Evolutionary conservation across 2,113 vertebrate genomes (phyloP).

Genomic region (Coreoperca whiteheadi): DNA sequence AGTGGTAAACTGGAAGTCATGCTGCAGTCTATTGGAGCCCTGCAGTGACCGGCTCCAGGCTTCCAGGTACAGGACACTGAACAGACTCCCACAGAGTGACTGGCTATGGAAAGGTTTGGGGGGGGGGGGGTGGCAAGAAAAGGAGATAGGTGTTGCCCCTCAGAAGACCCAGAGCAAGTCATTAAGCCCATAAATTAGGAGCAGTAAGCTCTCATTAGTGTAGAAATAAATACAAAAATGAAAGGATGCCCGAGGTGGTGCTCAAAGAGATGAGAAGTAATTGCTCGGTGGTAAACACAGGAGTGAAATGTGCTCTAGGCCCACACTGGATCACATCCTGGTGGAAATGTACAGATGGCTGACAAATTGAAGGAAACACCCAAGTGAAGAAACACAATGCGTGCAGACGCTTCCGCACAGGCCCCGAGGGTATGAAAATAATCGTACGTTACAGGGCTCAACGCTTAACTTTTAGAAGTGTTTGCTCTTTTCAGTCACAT

Average conservation of each 20-base stretch:
- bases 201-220: conserved; percentile 29
- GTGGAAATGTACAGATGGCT: neutral
- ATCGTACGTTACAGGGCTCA: no score
- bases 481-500: no score
- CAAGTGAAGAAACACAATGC: neutral
- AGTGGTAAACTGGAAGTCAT: conserved; percentile 76
- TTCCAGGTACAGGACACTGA: conserved; percentile 59
- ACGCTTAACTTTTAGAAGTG: no score
- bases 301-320: neutral
- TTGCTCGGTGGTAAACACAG: neutral
- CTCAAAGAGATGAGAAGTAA: conserved; percentile 23
- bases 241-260: conserved; percentile 15
- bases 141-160: neutral
- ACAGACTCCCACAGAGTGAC: neutral
- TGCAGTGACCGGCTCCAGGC: conserved; percentile 70
- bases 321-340: neutral
- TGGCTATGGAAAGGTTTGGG: no score
- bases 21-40: conserved; percentile 82
- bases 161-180: neutral
- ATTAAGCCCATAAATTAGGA: conserved; percentile 26
- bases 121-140: neutral
- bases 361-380: neutral
- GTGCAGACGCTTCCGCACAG: neutral
- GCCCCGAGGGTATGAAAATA: neutral
- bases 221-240: conserved; percentile 28